Conservation (phyloP, 2,113 vertebrate species). For the Lepisosteus oculatus region DNA sequence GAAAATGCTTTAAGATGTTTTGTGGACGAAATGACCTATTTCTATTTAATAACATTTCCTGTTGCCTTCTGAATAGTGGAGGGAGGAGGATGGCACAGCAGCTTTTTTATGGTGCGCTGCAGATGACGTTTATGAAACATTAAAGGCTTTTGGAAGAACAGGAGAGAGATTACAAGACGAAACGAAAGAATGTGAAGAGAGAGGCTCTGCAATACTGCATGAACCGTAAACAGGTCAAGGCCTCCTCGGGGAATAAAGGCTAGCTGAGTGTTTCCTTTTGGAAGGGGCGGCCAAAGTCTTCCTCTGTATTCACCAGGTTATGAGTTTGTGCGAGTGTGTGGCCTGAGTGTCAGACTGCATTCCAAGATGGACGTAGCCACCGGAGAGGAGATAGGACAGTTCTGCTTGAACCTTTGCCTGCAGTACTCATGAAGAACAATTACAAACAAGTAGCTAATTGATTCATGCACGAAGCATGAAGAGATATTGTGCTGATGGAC, state of each 20-base stretch:
- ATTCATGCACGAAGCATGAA: no score
- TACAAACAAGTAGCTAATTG: no score
- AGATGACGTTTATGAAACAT: slow-evolving; percentile 78
- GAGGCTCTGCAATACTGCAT: slow-evolving; percentile 84
- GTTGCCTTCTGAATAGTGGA: no score
- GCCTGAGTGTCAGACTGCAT: slow-evolving; percentile 82
- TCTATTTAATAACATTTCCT: no score
- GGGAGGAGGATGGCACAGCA: no score
- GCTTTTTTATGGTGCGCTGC: slow-evolving; percentile 27
- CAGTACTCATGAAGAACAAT: slow-evolving; percentile 61
- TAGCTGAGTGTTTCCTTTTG: slow-evolving; percentile 88
- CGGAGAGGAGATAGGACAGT: slow-evolving; percentile 81
- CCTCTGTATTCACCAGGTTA: slow-evolving; percentile 83
- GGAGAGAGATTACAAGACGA: slow-evolving; percentile 80
- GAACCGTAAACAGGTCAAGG: slow-evolving; percentile 83
- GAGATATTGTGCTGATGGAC: no score
- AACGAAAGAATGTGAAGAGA: slow-evolving; percentile 84
- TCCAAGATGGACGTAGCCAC: slow-evolving; percentile 72
- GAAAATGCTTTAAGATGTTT: no score
- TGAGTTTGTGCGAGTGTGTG: slow-evolving; percentile 77
- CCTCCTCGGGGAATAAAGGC: slow-evolving; percentile 85
- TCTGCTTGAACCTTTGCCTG: slow-evolving; percentile 90
- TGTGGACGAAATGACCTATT: no score
- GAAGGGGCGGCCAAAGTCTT: slow-evolving; percentile 85
- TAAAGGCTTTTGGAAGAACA: slow-evolving; percentile 76